Conservation (phyloP, 1,140 invertebrate genomes). For the Drosophila nebulosa region DNA sequence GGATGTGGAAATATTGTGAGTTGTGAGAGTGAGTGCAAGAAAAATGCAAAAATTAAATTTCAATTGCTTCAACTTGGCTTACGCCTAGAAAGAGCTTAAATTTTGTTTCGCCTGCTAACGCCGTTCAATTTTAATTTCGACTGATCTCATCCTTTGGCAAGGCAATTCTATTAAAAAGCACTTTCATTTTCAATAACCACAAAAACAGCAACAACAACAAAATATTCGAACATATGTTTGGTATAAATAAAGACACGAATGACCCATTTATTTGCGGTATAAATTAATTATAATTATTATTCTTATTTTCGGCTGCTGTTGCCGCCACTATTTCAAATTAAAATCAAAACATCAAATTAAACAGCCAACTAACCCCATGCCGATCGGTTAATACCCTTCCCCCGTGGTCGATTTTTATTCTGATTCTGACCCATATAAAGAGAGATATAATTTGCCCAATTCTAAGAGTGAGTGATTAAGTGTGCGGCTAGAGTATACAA, state of each 20-base stretch:
- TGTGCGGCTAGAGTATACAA: not conserved
- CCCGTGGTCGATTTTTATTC: not conserved
- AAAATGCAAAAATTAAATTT: not conserved
- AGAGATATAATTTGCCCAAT: no score
- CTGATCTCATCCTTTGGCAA: not conserved
- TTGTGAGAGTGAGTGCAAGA: not conserved
- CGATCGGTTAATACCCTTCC: not conserved
- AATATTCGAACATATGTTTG: slow-evolving; percentile 17
- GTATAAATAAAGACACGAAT: slow-evolving; percentile 21
- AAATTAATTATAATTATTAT: slow-evolving; percentile 28
- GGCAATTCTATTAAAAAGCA: slow-evolving; percentile 16
- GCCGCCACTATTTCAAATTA: slow-evolving; percentile 5
- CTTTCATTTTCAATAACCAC: slow-evolving; percentile 53
- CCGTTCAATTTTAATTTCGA: no score
- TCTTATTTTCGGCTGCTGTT: not conserved
- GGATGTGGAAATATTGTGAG: not conserved
- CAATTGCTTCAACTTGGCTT: not conserved
- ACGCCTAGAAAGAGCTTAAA: no score
- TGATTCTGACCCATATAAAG: not conserved
- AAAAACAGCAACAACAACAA: slow-evolving; percentile 26
- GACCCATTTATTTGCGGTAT: slow-evolving; percentile 59
- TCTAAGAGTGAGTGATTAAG: no score
- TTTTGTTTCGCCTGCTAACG: no score
- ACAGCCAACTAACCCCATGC: not conserved
- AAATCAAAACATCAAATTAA: slow-evolving; percentile 4